Evolutionary conservation across 2,888 invertebrate species (phyloP), one percentile per base, ranked within the genome.

Genomic region (Phorcus lineatus): DNA sequence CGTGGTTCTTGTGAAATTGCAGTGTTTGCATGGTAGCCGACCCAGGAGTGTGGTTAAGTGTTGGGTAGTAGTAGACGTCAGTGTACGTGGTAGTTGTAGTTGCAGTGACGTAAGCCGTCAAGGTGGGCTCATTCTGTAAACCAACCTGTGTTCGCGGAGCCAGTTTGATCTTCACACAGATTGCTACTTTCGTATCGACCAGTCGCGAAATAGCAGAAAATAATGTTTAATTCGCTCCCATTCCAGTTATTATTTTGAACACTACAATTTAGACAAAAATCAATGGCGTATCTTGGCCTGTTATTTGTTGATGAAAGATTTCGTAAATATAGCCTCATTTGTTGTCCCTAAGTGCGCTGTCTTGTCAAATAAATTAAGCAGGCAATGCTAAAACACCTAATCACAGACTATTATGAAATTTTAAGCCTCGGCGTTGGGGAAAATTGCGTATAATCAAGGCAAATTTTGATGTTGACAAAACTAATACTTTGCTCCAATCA

Each of bases 321-420:
- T 81, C 78, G 84, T 84, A 84, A 84, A 81, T 80, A 80, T 78
- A 28, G 74, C 77, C 84, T 85, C 82, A 85, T 87, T 86, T 84
- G 83, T 86, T 83, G 84, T 81, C 80, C 55, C 80, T 83, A 86
- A 86, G 84, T 82, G 81, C 78, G 80, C 77, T 81, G 81, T 84
- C 86, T 85, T 88, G 90, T 90, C 88, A 89, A 86, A 89, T 88
- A 89, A 90, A 90, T 89, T 88, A 89, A 88, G 86, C 83, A 84
- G 86, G 84, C 84, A 85, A 85, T 80, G 83, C 83, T 84, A 86
- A 85, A 86, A 83, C 85, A 81, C 84, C 87, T 88, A 88, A 90
- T 89, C 90, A 88, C 81, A 80, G 55, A 66, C 86, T 86, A 89
- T 90, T 90, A 88, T 88, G 88, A 88, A 89, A 88, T 87, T 88